Evolutionary conservation across 2,888 invertebrate species (phyloP), one percentile per base, ranked within the genome.

Genomic region (Orthonychiurus folsomi): DNA sequence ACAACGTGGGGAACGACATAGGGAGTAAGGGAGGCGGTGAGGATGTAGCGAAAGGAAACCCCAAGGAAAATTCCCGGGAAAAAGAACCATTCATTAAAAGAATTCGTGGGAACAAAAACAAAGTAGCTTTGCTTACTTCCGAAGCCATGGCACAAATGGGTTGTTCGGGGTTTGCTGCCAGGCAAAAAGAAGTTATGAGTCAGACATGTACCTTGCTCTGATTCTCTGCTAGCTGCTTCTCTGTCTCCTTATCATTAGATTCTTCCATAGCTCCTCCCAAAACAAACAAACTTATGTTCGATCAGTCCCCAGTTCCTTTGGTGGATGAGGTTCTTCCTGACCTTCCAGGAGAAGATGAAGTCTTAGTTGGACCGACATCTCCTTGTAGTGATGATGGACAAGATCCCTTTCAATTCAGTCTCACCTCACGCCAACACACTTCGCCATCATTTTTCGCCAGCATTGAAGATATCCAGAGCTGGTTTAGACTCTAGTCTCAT

Each of bases 61-160:
- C 52, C n/a, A 65, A 63, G 47, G 57, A 53, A 48, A 21, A 53
- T 2, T 5, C 24, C 60, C n/a, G 52, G 47, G 70, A 68, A 50
- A 52, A 52, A 52, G 48, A 48, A 15, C 48, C 48, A 15, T 20
- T 52, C 20, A 9, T 52, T 23, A 52, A 52, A 20, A 52, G 52
- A 52, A 52, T 52, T 21, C 68, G 66, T 57, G 57, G 69, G 21
- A 59, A 67, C 26, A 67, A 70, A 26, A 68, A 68, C 56, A 70
- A 69, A 64, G 67, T 70, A 56, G 66, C 69, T 50, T 63, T 66
- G 53, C 65, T 72, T 50, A 69, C 72, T 53, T 66, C 68, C 15
- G 72, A 72, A 61, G 69, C 69, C 23, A 64, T 72, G 63, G 63
- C 70, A 53, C 69, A 69, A 53, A 61, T 72, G 67, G 72, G 72